Percentiles rank a stretch among this genome's conserved stretches.
Evolutionary conservation across 2,888 invertebrate species (phyloP).

Genomic region (Thymelicus lineola): DNA sequence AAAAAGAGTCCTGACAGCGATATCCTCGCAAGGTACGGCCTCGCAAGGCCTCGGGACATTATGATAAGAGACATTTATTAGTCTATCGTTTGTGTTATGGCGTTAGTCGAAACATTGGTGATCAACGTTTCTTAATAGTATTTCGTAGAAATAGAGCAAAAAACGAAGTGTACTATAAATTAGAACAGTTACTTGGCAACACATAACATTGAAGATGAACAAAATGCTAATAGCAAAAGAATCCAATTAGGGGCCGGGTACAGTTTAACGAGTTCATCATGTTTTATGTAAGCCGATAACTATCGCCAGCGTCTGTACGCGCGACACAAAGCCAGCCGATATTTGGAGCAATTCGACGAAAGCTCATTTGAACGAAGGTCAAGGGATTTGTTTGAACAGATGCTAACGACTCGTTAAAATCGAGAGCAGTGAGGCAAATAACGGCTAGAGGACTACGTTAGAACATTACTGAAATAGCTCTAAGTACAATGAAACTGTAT

Average conservation of each 20-base stretch:
- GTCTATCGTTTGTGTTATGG: too few relatives aligned
- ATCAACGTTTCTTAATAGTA: too few relatives aligned
- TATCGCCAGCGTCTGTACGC: background rate
- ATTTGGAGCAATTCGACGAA: constrained; percentile 21
- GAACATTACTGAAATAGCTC: background rate
- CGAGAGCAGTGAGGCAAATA: constrained; percentile 6
- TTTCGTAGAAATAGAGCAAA: too few relatives aligned
- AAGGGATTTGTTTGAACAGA: constrained; percentile 29
- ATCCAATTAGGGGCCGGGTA: background rate
- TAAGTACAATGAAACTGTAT: background rate
- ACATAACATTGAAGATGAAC: background rate
- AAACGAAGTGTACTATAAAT: background rate
- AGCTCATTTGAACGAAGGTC: constrained; percentile 23
- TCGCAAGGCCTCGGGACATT: too few relatives aligned
- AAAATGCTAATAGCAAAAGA: background rate
- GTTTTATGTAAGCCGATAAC: constrained; percentile 19
- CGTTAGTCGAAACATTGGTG: too few relatives aligned
- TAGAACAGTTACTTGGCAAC: background rate
- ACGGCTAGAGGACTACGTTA: background rate
- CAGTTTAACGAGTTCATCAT: constrained; percentile 22
- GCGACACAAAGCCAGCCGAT: constrained; percentile 19
- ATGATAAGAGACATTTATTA: too few relatives aligned
- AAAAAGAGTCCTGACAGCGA: too few relatives aligned
- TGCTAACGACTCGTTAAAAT: constrained; percentile 30
- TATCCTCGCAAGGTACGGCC: too few relatives aligned